phyloP scores from a whole-genome alignment of 2,797 vertebrate genomes.

The Gobio occitaniae region DNA sequence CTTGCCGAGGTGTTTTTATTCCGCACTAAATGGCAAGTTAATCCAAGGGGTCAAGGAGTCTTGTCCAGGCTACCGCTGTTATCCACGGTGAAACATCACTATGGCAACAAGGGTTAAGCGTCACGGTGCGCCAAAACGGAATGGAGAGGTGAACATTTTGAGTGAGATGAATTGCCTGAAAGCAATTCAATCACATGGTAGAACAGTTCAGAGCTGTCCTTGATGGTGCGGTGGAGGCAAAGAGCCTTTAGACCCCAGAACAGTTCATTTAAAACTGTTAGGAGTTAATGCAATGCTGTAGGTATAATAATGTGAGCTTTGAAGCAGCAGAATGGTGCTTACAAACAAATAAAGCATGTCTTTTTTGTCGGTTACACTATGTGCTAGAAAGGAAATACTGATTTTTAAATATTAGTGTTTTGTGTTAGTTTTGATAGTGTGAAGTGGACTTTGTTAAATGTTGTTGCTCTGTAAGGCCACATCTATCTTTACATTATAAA shows the following conservation, averaged over 20 bases:
- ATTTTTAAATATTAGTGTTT: background rate
- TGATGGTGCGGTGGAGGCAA: slow-evolving; percentile 57
- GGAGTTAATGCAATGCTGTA: slow-evolving; percentile 22
- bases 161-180: slow-evolving; percentile 68
- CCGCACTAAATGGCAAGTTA: slow-evolving; percentile 71
- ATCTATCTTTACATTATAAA: background rate
- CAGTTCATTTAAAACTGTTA: slow-evolving; percentile 35
- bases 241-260: slow-evolving; percentile 47
- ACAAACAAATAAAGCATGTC: background rate
- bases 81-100: slow-evolving; percentile 71
- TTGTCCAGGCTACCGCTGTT: slow-evolving; percentile 63
- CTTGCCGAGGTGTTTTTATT: slow-evolving; percentile 63
- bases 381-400: background rate
- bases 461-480: background rate
- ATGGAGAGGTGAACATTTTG: slow-evolving; percentile 62
- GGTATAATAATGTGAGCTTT: slow-evolving; percentile 3
- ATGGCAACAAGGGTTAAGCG: slow-evolving; percentile 75
- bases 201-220: slow-evolving; percentile 67
- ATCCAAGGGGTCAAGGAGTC: slow-evolving; percentile 73
- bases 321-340: slow-evolving; percentile 15
- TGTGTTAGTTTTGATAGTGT: background rate
- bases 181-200: slow-evolving; percentile 67
- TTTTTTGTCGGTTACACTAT: background rate
- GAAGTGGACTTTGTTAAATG: background rate
- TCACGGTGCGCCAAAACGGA: slow-evolving; percentile 63